phyloP scores from a whole-genome alignment of 2,888 invertebrate genomes.

The Auanema freiburgensis region DNA sequence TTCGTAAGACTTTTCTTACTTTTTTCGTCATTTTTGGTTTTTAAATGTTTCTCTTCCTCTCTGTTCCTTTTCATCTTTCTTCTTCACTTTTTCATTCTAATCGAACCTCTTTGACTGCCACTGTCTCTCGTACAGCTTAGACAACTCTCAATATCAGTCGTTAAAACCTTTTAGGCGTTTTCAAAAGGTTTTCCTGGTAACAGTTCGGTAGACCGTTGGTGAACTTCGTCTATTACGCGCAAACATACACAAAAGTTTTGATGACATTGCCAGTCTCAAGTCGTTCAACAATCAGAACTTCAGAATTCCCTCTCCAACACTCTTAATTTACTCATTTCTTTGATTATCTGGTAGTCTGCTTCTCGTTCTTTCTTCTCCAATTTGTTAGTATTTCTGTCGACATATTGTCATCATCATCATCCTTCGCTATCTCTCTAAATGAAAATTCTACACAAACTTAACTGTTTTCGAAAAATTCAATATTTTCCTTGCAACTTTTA shows the following conservation, averaged over 20 bases:
- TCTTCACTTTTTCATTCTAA: neutral
- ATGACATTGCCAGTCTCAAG: neutral
- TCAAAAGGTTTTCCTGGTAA: too few species aligned
- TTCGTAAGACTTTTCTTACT: neutral
- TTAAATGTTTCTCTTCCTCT: constrained; percentile 5
- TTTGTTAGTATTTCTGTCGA: neutral
- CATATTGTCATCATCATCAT: neutral
- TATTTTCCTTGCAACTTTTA: neutral
- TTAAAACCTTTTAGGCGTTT: too few species aligned
- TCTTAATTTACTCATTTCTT: neutral
- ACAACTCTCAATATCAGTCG: too few species aligned
- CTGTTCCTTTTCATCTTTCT: constrained; percentile 4
- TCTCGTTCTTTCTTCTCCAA: neutral
- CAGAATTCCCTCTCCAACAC: neutral
- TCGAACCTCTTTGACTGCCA: neutral
- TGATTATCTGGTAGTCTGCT: neutral
- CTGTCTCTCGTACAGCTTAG: constrained; percentile 19
- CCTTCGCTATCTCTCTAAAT: too few species aligned
- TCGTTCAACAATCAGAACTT: neutral
- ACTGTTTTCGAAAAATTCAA: neutral
- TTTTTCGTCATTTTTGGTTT: neutral
- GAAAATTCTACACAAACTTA: neutral
- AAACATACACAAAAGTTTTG: too few species aligned
- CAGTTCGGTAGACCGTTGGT: too few species aligned
- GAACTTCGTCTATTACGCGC: too few species aligned